Base-by-base conservation (phyloP, 2,113 vertebrate genomes). In the Phylloscopus trochilus region DNA sequence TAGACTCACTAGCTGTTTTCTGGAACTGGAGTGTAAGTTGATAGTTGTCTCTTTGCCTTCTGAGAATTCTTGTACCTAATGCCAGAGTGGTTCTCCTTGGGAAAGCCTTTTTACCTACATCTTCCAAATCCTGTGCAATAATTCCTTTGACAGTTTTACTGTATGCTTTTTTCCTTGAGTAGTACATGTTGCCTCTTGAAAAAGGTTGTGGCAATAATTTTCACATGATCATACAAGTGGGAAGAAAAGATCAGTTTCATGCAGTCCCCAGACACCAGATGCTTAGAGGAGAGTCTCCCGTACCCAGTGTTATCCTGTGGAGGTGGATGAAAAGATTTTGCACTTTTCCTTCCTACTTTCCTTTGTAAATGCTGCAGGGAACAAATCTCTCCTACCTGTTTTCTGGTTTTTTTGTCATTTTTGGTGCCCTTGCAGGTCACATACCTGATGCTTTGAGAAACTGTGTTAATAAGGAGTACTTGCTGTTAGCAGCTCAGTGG, bases 381-480 rank as follows among this genome's bases (percentile, higher is more conserved):
- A 44, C 1, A 24, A 83, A 39, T 28, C 44, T 67, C 9, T 89
- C 51, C 46, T 95, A n/a, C 53, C 52, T 44, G 21, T 70, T 76
- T 90, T 52, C 43, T 85, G 37, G 0, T 9, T 23, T 51, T 83
- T 92, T 88, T 64, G 26, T 82, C n/a, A 67, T 93, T 90, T 47
- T 93, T 90, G 53, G 59, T 47, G 15, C 89, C 90, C 62, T 83
- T 89, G 41, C 93, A 99, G 99, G 99, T 69, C 98, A 98, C 81
- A 99, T 99, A 97, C 99, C 99, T 41, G 99, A 99, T 87, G 98
- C 97, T 93, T 97, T 99, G 97, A 99, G 99, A 97, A 99, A 99
- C 97, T 99, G 99, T 94, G 99, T 99, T 97, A 99, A 99, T 97
- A 99, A 99, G 97, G 99, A 99, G 89, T 99, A 99, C 96, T 98